Evolutionary conservation across 1,140 invertebrate species (phyloP).

Genomic region (Anastrepha ludens): DNA sequence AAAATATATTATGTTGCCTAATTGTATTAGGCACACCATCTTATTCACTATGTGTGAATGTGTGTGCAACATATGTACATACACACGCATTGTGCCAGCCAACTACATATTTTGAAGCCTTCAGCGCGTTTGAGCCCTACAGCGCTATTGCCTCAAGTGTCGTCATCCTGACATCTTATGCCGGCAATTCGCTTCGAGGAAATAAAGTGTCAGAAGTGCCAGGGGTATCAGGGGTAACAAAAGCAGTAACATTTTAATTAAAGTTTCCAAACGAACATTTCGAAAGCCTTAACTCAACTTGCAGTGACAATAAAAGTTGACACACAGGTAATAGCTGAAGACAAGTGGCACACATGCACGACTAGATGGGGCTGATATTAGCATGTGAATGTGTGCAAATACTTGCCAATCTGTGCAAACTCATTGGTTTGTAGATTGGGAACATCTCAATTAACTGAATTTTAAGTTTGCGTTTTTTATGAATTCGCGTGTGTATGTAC

Average conservation of each 20-base stretch:
- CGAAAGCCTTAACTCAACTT: neutral
- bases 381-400: neutral
- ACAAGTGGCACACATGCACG: too few species aligned
- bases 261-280: conserved; percentile 1
- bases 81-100: too few species aligned
- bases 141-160: neutral
- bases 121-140: neutral
- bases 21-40: neutral
- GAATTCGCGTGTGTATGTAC: too few species aligned
- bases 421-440: too few species aligned
- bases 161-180: neutral
- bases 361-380: neutral
- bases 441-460: too few species aligned
- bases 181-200: neutral
- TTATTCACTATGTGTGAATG: neutral
- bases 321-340: conserved; percentile 2
- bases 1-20: neutral
- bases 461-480: too few species aligned
- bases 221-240: neutral
- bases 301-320: conserved; percentile 20
- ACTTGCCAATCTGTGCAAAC: neutral
- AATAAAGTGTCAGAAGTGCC: neutral
- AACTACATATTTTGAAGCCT: too few species aligned
- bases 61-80: too few species aligned
- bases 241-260: conserved; percentile 10